These are phyloP conservation scores for Notarius quadriscutis DNA, from an alignment of 2,113 vertebrate species.

Conservation along the genomic window DNA sequence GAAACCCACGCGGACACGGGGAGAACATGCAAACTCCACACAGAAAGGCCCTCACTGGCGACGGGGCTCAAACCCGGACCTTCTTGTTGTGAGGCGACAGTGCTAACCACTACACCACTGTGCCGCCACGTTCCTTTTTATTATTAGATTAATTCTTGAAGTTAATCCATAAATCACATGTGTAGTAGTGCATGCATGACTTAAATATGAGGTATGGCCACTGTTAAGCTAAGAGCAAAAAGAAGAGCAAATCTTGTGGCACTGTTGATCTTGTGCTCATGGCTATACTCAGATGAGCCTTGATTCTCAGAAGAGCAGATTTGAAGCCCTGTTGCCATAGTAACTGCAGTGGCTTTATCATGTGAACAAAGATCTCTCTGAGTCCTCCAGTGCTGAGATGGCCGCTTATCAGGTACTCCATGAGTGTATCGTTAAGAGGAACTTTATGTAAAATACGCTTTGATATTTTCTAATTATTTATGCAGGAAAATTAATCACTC, in stretches of 20 bases:
- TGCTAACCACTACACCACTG: too few species aligned
- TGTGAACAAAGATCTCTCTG: conserved; percentile 65
- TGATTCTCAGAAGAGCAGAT: conserved; percentile 48
- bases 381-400: conserved; percentile 33
- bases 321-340: conserved; percentile 64
- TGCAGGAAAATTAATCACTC: not conserved
- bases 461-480: not conserved
- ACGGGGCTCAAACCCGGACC: too few species aligned
- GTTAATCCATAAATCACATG: not conserved
- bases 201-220: not conserved
- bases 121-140: not conserved
- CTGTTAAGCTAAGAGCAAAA: not conserved
- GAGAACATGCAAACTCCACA: too few species aligned
- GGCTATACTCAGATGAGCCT: conserved; percentile 20
- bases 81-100: too few species aligned
- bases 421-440: not conserved
- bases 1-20: too few species aligned
- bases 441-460: not conserved
- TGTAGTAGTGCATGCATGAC: not conserved
- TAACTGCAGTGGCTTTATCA: conserved; percentile 63
- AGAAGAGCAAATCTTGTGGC: not conserved
- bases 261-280: not conserved
- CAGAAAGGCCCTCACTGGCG: too few species aligned
- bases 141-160: not conserved
- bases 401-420: not conserved